phyloP scores from a whole-genome alignment of 1,140 invertebrate genomes.

The Melanaphis sacchari region DNA sequence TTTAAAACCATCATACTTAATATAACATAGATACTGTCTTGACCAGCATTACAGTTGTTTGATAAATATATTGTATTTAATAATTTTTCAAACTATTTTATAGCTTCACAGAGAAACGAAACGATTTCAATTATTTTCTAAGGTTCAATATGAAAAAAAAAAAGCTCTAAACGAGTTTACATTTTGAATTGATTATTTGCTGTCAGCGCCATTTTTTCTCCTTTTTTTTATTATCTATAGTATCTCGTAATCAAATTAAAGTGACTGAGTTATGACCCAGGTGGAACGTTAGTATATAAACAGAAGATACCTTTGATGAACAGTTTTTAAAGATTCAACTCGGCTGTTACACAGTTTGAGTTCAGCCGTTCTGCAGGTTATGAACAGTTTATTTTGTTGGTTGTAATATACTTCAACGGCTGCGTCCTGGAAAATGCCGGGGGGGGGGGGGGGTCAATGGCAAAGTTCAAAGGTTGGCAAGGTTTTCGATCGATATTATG shows the following conservation, averaged over 20 bases:
- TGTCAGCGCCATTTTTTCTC: not conserved
- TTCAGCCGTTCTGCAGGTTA: not conserved
- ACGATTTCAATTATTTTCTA: not conserved
- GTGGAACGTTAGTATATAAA: not conserved
- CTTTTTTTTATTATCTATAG: not conserved
- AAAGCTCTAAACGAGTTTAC: not conserved
- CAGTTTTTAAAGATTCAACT: not conserved
- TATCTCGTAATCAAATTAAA: not conserved
- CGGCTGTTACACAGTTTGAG: not conserved
- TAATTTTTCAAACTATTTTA: not conserved
- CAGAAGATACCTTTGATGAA: not conserved
- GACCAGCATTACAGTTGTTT: not conserved
- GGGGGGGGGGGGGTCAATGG: not conserved
- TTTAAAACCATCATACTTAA: not conserved
- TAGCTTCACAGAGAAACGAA: not conserved
- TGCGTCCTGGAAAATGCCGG: not conserved
- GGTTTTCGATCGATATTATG: constrained; percentile 33
- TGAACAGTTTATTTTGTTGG: not conserved
- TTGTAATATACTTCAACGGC: not conserved
- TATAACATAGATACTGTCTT: not conserved
- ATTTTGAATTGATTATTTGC: not conserved
- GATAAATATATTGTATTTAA: not conserved
- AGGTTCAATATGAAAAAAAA: not conserved
- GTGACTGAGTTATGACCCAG: not conserved
- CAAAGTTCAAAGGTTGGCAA: constrained; percentile 34